phyloP scores from a whole-genome alignment of 2,888 invertebrate genomes.

The Acanthosepion lycidas region DNA sequence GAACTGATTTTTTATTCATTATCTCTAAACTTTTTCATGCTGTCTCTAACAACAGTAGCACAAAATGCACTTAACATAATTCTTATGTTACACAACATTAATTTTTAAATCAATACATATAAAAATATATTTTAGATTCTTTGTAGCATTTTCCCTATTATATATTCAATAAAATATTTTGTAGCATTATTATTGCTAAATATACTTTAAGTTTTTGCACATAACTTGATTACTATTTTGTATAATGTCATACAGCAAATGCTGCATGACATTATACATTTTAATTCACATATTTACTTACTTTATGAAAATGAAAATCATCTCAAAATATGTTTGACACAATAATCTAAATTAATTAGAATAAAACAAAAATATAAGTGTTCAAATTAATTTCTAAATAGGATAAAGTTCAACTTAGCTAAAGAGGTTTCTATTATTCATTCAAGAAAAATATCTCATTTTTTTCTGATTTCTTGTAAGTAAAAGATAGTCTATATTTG shows the following conservation, averaged over 20 bases:
- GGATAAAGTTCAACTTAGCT: no score
- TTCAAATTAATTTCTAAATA: no score
- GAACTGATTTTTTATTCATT: neutral
- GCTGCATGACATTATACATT: neutral
- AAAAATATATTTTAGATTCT: neutral
- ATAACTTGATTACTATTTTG: neutral
- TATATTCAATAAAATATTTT: neutral
- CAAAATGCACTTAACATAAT: neutral
- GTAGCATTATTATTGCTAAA: neutral
- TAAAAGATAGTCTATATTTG: neutral
- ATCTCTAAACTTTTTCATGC: neutral
- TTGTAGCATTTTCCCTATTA: neutral
- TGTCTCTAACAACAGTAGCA: neutral
- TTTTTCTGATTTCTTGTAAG: neutral
- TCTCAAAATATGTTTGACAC: no score
- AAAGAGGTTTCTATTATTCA: neutral
- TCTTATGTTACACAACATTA: neutral
- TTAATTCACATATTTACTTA: neutral
- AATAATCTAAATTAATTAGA: no score
- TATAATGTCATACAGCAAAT: neutral
- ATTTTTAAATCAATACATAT: neutral
- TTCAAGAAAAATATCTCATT: neutral
- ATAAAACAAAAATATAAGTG: no score
- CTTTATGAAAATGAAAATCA: neutral
- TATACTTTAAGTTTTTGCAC: no score